Percentiles rank a stretch among this genome's conserved stretches.
phyloP scores from a whole-genome alignment of 2,113 vertebrate species.

The Brachirus orientalis region DNA sequence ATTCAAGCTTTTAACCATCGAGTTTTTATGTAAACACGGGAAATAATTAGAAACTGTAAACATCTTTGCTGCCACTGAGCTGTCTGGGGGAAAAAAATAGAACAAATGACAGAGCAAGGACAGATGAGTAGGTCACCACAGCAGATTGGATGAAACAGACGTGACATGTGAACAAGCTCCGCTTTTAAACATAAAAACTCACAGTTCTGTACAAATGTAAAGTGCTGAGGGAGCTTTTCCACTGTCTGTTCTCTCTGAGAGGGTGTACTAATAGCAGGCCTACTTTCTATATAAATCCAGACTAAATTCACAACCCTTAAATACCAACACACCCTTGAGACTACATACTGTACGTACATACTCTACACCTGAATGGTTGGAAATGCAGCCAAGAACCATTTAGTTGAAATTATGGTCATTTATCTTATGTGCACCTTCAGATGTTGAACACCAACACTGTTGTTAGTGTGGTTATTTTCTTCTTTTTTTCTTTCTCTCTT shows the following conservation, averaged over 20 bases:
- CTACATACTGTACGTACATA: constrained; percentile 50
- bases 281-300: constrained; percentile 75
- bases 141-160: constrained; percentile 36
- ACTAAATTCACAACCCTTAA: constrained; percentile 72
- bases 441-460: constrained; percentile 49
- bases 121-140: constrained; percentile 51
- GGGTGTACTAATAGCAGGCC: constrained; percentile 74
- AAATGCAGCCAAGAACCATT: constrained; percentile 59
- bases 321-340: constrained; percentile 73
- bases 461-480: constrained; percentile 23
- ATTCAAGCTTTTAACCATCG: constrained; percentile 9
- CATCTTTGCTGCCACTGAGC: constrained; percentile 31
- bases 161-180: constrained; percentile 16
- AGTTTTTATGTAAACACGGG: constrained; percentile 32
- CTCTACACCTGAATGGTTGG: constrained; percentile 58
- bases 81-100: constrained; percentile 52
- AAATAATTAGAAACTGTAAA: constrained; percentile 52
- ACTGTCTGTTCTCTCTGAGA: constrained; percentile 53
- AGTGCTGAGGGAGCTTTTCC: constrained; percentile 51
- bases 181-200: constrained; percentile 29
- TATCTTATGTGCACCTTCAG: constrained; percentile 57
- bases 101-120: constrained; percentile 63
- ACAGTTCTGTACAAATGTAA: constrained; percentile 23
- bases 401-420: constrained; percentile 74
- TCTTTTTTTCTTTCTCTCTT: constrained; percentile 13